Evolutionary conservation across 1,140 invertebrate genomes (phyloP).

Genomic region (Hermetia illucens): DNA sequence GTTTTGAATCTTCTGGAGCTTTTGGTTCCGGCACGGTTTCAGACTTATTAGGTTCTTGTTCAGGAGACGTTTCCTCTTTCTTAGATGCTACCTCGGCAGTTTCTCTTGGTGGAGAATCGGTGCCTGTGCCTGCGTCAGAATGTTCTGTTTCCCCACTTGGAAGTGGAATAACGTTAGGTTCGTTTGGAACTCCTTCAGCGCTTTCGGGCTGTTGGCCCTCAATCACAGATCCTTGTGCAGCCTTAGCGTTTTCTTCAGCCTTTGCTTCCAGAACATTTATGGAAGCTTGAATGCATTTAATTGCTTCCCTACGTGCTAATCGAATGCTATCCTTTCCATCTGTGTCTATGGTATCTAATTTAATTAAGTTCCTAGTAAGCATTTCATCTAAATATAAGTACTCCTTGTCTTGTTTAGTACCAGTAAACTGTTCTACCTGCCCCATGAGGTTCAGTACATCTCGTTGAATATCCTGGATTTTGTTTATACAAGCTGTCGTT

Average conservation of each 20-base stretch:
- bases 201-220: slow-evolving; percentile 9
- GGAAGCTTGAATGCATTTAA: slow-evolving; percentile 73
- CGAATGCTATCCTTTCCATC: slow-evolving; percentile 81
- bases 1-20: no score
- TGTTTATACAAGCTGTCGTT: slow-evolving; percentile 54
- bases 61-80: no score
- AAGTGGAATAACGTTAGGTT: no score
- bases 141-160: no score
- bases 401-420: slow-evolving; percentile 62
- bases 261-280: slow-evolving; percentile 69
- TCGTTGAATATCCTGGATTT: slow-evolving; percentile 63
- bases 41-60: no score
- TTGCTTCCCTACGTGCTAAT: slow-evolving; percentile 69
- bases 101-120: no score
- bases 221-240: no score
- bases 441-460: slow-evolving; percentile 64
- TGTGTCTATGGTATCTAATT: slow-evolving; percentile 82
- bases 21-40: no score
- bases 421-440: slow-evolving; percentile 63
- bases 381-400: slow-evolving; percentile 88
- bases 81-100: no score
- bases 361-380: slow-evolving; percentile 81
- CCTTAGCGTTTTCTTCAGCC: slow-evolving; percentile 36
- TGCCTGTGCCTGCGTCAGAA: no score
- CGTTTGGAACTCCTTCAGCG: slow-evolving; percentile 9